Base-by-base conservation (phyloP, 2,797 vertebrate genomes). In the Enteromius anoplus region DNA sequence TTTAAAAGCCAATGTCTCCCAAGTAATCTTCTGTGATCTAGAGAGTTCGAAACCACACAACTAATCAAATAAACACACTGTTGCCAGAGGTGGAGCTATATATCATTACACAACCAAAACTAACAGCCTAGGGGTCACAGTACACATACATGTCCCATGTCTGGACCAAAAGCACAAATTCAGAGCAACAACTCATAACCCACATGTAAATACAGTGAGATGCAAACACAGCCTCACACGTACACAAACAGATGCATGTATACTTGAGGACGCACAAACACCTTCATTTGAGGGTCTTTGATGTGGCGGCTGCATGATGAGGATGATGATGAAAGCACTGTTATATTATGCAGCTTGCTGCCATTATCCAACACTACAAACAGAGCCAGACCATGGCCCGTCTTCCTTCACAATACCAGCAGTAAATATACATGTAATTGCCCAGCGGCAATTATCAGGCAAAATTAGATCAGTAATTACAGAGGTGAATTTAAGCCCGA, bases 401-500 rank as follows among this genome's bases (percentile, higher is more conserved):
- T 73, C 84, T 81, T 75, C 37, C 93, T 93, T 92, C 85, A 91
- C 92, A 92, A 92, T 95, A 96, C 96, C 92, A 96, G 95, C 96
- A 96, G 96, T 99, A 98, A 99, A 97, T 97, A 98, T 98, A 99
- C 97, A 99, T 98, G 97, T 98, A 96, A 99, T 99, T 98, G 97
- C 95, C 94, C 94, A 92, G 95, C 94, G 93, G 96, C 96, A 98
- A 98, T 99, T 99, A 99, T 98, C 97, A 98, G 96, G 96, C 96
- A 96, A 97, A 95, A 98, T 97, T 96, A 98, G 97, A 98, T 96
- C 96, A 94, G 97, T 99, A 99, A 99, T 99, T 99, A 99, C 97
- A 99, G 95, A 91, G 96, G 94, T 96, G 95, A 95, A 96, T 97
- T 98, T 96, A 98, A 97, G 95, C 95, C 95, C 93, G 95, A 95